Evolutionary conservation across 1,140 invertebrate genomes (phyloP).

Genomic region (Brachionus calyciflorus): DNA sequence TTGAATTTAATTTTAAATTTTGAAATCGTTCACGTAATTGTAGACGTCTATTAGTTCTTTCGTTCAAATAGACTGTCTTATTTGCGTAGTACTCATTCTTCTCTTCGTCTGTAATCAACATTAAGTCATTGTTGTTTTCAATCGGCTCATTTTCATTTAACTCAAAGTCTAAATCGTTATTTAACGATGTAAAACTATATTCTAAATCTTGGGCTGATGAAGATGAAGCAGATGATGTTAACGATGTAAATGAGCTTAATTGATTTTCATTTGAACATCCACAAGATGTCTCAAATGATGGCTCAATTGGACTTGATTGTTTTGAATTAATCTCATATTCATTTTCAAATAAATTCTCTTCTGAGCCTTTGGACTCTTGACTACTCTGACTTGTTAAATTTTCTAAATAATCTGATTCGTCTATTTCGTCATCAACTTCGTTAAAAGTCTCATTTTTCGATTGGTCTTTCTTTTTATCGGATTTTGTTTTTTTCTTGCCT

Average conservation of each 20-base stretch:
- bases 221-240: background rate
- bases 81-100: conserved; percentile 32
- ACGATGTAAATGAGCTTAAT: background rate
- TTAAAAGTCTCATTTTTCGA: no score
- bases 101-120: conserved; percentile 31
- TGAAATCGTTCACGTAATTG: background rate
- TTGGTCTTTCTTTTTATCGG: background rate
- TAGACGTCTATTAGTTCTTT: background rate
- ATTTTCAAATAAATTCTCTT: background rate
- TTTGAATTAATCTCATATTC: background rate
- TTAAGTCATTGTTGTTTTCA: background rate
- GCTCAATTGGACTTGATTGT: background rate
- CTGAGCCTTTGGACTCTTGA: no score
- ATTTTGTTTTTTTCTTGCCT: background rate
- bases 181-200: background rate
- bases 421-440: background rate
- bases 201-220: background rate
- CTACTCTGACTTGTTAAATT: no score
- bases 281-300: background rate
- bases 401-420: background rate
- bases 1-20: conserved; percentile 27
- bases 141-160: background rate
- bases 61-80: conserved; percentile 12
- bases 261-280: background rate
- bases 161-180: background rate